A percentile compares a stretch with the other conserved stretches of the same genome.
phyloP scores from a whole-genome alignment of 2,888 invertebrate species.

The Eristalis intricaria region DNA sequence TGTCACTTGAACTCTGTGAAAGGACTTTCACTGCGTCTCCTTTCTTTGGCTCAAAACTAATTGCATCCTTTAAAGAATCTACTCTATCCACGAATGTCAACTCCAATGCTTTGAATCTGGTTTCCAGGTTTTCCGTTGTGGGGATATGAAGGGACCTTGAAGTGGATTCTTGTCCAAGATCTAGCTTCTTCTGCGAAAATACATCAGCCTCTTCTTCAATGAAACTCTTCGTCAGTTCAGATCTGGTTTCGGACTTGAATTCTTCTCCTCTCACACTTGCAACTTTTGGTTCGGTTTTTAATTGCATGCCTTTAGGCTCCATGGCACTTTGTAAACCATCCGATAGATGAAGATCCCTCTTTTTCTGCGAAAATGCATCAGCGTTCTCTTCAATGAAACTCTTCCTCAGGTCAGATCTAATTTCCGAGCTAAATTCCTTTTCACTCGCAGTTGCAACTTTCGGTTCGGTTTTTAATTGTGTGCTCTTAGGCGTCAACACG shows the following conservation, averaged over 20 bases:
- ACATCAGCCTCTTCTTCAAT: background rate
- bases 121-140: constrained; percentile 75
- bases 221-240: background rate
- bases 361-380: no score
- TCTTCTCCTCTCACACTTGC: background rate
- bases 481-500: background rate
- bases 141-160: constrained; percentile 71
- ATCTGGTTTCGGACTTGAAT: background rate
- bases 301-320: background rate
- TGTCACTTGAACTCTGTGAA: background rate
- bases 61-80: no score
- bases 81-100: constrained; percentile 16
- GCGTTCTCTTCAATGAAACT: background rate
- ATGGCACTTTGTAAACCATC: background rate
- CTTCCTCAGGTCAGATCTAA: background rate
- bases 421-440: background rate
- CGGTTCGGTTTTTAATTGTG: background rate
- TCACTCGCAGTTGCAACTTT: background rate
- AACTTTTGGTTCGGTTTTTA: background rate
- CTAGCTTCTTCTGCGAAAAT: background rate
- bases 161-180: background rate
- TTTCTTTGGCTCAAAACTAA: background rate
- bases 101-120: constrained; percentile 73
- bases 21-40: background rate
- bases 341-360: background rate